Evolutionary conservation across 2,113 vertebrate species (phyloP).

Genomic region (Tenebrosternarchus preto): DNA sequence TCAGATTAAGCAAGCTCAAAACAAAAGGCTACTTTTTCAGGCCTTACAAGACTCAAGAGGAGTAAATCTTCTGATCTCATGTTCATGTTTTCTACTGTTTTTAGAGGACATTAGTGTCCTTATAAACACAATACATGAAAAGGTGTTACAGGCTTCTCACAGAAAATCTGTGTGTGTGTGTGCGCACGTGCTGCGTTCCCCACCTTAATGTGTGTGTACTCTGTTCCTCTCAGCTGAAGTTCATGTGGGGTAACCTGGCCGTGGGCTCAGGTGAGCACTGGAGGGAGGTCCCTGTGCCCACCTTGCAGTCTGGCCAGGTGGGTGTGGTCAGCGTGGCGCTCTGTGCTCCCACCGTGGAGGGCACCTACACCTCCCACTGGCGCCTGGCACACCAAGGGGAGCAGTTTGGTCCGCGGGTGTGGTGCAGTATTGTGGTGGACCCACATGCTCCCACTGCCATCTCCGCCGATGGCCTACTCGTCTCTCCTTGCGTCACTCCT

Average conservation of each 20-base stretch:
- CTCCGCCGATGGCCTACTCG: conserved; percentile 66
- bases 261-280: conserved; percentile 83
- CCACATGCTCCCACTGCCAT: conserved; percentile 73
- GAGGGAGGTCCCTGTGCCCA: conserved; percentile 88
- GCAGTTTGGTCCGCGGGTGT: conserved; percentile 95
- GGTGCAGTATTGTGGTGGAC: conserved; percentile 96
- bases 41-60: too few species aligned
- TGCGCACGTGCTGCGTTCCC: too few species aligned
- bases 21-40: too few species aligned
- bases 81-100: too few species aligned
- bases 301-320: conserved; percentile 86
- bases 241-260: conserved; percentile 97
- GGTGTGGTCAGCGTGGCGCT: conserved; percentile 94
- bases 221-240: conserved; percentile 80
- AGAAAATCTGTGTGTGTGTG: not conserved
- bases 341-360: conserved; percentile 84
- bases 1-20: too few species aligned
- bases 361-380: conserved; percentile 97
- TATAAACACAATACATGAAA: too few species aligned
- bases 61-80: too few species aligned
- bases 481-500: conserved; percentile 72
- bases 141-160: too few species aligned
- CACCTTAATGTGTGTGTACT: too few species aligned
- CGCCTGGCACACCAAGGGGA: conserved; percentile 90
- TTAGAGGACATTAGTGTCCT: too few species aligned